Percentiles rank a stretch among this genome's conserved stretches.
Conservation (phyloP, 2,113 vertebrate genomes). For the Dipodomys merriami region DNA sequence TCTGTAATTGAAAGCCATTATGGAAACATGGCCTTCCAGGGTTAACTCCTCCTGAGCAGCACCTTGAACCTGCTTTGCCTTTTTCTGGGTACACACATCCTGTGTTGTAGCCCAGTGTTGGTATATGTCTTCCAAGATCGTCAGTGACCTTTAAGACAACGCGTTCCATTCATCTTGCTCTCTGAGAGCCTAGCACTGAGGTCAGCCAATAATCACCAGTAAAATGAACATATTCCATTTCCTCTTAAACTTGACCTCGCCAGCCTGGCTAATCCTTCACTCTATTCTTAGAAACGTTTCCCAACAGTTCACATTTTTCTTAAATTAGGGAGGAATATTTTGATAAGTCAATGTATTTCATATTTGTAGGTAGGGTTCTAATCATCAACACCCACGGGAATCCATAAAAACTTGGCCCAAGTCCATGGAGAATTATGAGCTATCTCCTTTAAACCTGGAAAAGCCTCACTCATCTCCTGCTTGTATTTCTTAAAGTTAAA, state of each 20-base stretch:
- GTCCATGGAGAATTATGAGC: conserved; percentile 28
- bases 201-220: background rate
- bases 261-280: conserved; percentile 31
- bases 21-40: background rate
- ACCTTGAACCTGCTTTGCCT: background rate
- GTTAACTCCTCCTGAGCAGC: background rate
- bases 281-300: conserved; percentile 73
- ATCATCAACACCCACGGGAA: conserved; percentile 39
- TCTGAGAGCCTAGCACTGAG: background rate
- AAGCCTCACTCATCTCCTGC: conserved; percentile 38
- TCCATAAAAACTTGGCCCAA: conserved; percentile 37
- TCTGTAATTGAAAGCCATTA: background rate
- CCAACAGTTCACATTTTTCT: conserved; percentile 68
- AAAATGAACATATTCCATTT: background rate
- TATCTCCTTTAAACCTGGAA: conserved; percentile 25
- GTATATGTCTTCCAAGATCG: background rate
- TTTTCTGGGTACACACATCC: background rate
- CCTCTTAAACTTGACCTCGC: background rate
- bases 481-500: conserved; percentile 43
- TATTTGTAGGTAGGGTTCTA: background rate
- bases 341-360: conserved; percentile 50
- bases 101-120: background rate
- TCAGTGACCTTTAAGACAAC: background rate
- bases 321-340: conserved; percentile 22
- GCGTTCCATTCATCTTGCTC: background rate